phyloP scores from a whole-genome alignment of 2,888 invertebrate species.

The Copidosoma aretas region DNA sequence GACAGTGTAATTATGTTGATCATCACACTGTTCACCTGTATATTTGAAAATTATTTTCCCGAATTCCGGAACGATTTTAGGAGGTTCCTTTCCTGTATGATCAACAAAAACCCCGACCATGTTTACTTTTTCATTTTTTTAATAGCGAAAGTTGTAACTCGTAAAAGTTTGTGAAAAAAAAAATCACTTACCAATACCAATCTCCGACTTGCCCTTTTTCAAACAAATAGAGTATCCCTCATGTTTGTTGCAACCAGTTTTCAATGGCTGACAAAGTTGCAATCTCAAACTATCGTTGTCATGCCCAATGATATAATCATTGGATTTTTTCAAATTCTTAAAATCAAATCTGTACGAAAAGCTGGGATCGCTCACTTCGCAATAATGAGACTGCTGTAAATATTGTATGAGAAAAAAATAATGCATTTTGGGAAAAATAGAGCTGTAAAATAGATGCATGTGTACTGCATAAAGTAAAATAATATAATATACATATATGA shows the following conservation, averaged over 20 bases:
- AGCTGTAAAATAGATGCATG: too few species aligned
- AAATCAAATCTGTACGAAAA: not conserved
- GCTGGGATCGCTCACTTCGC: not conserved
- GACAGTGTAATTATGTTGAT: constrained; percentile 44
- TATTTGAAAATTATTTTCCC: constrained; percentile 47
- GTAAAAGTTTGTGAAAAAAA: constrained; percentile 9
- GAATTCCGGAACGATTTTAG: constrained; percentile 33
- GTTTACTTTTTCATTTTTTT: constrained; percentile 1
- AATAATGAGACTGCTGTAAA: constrained; percentile 8
- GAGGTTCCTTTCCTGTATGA: constrained; percentile 48
- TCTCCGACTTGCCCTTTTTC: constrained; percentile 44
- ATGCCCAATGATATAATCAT: constrained; percentile 37
- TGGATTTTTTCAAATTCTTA: not conserved
- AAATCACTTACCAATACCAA: constrained; percentile 50
- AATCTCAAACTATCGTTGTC: constrained; percentile 42
- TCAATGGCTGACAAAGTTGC: constrained; percentile 49
- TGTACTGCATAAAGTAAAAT: too few species aligned
- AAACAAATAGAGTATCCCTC: constrained; percentile 51
- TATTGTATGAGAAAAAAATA: too few species aligned
- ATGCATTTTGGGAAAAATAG: too few species aligned
- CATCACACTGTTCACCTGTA: constrained; percentile 50
- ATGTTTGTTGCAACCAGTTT: constrained; percentile 47
- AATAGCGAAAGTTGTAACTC: not conserved
- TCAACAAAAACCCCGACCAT: constrained; percentile 17
- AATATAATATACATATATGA: too few species aligned